Base-by-base conservation (phyloP, 2,113 vertebrate species). In the Lonchura striata region DNA sequence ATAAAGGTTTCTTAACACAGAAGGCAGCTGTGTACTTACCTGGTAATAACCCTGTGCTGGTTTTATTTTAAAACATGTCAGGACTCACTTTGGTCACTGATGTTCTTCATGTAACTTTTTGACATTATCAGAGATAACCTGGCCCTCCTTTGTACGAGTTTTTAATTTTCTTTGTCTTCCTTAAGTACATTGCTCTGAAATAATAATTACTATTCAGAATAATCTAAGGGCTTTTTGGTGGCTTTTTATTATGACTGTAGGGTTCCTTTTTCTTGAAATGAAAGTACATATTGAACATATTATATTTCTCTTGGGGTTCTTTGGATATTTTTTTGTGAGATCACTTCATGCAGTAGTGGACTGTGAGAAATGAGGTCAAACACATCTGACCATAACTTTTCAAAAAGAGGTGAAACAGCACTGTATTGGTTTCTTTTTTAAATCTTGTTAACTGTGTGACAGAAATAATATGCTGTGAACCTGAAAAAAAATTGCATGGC, bases 1-100 rank as follows among this genome's bases (percentile, higher is more conserved):
- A 27, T 95, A 66, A 86, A 96, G 84, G 74, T 94, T 83, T 95
- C 61, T 85, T 92, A 94, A 93, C 74, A 83, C 56, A 89, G 86
- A 91, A 81, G 82, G 82, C 76, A 96, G 49, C 79, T 93, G 44
- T 92, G 25, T 95, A 71, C 82, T 96, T 90, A 86, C 49, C 42
- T 83, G 64, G 70, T 93, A 88, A 86, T 82, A 94, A 83, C 5
- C 86, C 66, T 28, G 7, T 71, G 23, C 54, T 82, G 61, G 47
- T 66, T 83, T 94, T 88, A 78, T 61, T 89, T 94, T 82, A 66
- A 92, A 88, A 54, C 31, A 24, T 27, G 87, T 94, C 69, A 93
- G 86, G 83, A 78, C 61, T 86, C 64, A 79, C 76, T 87, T 74
- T 65, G 24, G 66, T 93, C 87, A 64, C 92, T 94, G 90, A 75